Conservation (phyloP, 2,888 invertebrate species). For the Pherbina coryleti region DNA sequence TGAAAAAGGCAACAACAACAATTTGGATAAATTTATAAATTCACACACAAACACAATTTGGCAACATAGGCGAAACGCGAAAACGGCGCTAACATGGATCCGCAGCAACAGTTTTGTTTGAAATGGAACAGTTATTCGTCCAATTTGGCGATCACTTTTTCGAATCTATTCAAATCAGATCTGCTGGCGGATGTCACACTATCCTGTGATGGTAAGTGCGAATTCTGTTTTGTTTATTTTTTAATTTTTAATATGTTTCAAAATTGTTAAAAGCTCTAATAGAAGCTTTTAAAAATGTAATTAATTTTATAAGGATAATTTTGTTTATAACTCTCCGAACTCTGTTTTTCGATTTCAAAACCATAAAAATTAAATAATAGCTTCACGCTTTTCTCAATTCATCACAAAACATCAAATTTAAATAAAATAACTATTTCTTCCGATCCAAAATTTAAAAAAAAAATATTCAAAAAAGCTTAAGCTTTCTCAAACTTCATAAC, state of each 20-base stretch:
- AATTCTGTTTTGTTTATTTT: not conserved
- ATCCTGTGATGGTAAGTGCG: conserved; percentile 88
- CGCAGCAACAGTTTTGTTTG: conserved; percentile 94
- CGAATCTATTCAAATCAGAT: conserved; percentile 93
- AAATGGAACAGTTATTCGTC: conserved; percentile 97
- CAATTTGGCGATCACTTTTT: conserved; percentile 92
- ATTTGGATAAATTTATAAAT: not conserved
- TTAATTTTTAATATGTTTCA: not conserved
- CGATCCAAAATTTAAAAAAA: too few species aligned
- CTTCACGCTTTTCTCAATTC: too few species aligned
- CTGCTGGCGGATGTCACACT: conserved; percentile 92
- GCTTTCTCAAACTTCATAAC: too few species aligned
- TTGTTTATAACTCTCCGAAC: too few species aligned
- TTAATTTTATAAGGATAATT: too few species aligned
- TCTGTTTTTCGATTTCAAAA: too few species aligned
- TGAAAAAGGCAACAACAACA: not conserved
- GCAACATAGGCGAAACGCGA: not conserved
- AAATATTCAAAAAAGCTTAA: too few species aligned
- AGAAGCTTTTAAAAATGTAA: not conserved
- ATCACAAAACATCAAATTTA: too few species aligned
- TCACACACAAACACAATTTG: not conserved
- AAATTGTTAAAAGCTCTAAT: not conserved
- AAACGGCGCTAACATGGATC: conserved; percentile 77
- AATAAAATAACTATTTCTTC: too few species aligned
- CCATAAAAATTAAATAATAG: too few species aligned